These are phyloP conservation scores for Porites evermanni DNA, from an alignment of 92 coral and sea anemone genomes.

Conservation along the genomic window DNA sequence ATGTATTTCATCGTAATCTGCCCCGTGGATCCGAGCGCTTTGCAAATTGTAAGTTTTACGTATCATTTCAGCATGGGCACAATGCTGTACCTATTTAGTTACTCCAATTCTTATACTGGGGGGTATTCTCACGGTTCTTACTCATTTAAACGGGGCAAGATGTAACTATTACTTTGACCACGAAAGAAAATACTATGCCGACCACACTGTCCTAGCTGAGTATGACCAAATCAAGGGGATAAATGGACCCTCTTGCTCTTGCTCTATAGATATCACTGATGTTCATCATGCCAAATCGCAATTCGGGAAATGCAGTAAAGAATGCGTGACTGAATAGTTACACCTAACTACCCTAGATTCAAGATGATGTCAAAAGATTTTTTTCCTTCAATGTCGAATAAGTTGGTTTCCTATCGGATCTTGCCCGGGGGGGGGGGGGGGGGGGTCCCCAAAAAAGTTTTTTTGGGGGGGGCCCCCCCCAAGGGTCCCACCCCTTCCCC, in stretches of 20 bases:
- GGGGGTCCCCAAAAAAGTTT: conserved; percentile 3
- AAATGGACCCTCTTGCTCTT: not conserved
- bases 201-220: too few species aligned
- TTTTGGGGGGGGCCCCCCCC: too few species aligned
- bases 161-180: too few species aligned
- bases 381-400: conserved; percentile 5
- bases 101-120: not conserved
- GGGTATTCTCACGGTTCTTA: not conserved
- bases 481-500: too few species aligned
- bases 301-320: not conserved
- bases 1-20: conserved; percentile 40
- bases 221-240: too few species aligned
- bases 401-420: conserved; percentile 19
- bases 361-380: not conserved
- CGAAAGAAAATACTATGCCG: too few species aligned
- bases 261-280: not conserved
- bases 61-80: conserved; percentile 7
- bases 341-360: not conserved
- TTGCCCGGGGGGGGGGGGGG: not conserved
- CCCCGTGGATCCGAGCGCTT: not conserved
- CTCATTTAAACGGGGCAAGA: not conserved
- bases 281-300: not conserved
- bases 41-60: conserved; percentile 12
- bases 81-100: not conserved
- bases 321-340: not conserved